Conservation (phyloP, 2,797 vertebrate species). For the Melanogrammus aeglefinus region DNA sequence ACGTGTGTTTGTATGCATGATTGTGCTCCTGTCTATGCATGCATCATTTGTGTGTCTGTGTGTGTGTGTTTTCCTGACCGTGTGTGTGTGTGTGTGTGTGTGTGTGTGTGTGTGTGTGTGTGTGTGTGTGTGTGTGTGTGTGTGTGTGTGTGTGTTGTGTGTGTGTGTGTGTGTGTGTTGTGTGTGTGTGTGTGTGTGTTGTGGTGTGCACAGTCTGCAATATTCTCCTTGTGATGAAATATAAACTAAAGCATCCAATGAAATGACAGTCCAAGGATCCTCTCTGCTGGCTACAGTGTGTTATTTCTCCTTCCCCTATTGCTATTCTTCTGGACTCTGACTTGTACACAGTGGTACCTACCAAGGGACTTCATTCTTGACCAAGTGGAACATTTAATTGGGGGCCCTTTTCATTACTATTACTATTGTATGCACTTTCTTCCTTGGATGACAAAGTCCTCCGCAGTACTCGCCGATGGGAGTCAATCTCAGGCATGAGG, state of each 20-base stretch:
- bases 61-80: no score
- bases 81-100: no score
- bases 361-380: conserved; percentile 51
- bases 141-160: no score
- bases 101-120: no score
- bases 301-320: conserved; percentile 34
- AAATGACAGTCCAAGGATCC: conserved; percentile 51
- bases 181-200: neutral
- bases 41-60: no score
- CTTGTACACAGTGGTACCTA: conserved; percentile 39
- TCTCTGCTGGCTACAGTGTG: conserved; percentile 24
- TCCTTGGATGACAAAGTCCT: conserved; percentile 26
- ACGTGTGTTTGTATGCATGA: no score
- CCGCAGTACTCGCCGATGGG: conserved; percentile 32
- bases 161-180: no score
- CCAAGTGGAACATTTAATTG: conserved; percentile 66
- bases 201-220: conserved; percentile 9
- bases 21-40: no score
- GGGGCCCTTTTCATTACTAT: conserved; percentile 36
- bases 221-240: conserved; percentile 32
- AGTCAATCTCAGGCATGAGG: conserved; percentile 41
- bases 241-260: conserved; percentile 49
- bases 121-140: no score
- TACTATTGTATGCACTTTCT: conserved; percentile 22
- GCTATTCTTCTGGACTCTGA: conserved; percentile 34